phyloP scores from a whole-genome alignment of 2,797 vertebrate species.

The Neopelma chrysocephalum region DNA sequence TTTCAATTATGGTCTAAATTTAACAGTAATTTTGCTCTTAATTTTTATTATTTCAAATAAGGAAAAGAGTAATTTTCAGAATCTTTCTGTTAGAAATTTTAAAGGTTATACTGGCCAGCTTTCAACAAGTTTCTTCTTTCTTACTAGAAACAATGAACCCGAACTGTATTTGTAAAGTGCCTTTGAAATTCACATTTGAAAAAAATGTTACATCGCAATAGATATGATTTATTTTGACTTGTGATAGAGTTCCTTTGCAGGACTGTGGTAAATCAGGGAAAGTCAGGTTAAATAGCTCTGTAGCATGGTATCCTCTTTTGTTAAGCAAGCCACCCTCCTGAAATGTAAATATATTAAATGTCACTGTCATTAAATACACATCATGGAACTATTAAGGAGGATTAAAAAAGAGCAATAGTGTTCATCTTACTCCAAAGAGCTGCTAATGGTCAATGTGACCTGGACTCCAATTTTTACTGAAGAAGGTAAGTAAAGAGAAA shows the following conservation, averaged over 20 bases:
- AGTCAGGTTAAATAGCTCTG: neutral
- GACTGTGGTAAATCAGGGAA: neutral
- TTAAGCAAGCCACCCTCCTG: neutral
- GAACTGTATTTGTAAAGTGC: neutral
- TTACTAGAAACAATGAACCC: neutral
- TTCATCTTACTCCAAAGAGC: neutral
- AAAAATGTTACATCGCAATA: neutral
- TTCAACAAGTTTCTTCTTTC: neutral
- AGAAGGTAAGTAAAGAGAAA: neutral
- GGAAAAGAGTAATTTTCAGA: neutral
- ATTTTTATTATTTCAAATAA: neutral
- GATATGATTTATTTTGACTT: neutral
- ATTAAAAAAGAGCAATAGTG: neutral
- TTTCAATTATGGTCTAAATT: neutral
- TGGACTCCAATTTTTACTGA: neutral
- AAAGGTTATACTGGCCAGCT: neutral
- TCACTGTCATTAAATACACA: neutral
- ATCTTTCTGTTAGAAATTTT: neutral
- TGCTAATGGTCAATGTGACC: neutral
- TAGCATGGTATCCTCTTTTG: neutral
- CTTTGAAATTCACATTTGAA: neutral
- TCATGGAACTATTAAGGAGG: neutral
- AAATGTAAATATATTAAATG: constrained; percentile 13
- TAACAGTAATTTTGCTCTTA: neutral
- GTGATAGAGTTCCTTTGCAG: neutral